Evolutionary conservation across 2,888 invertebrate genomes (phyloP).

Genomic region (Lamproptera curius): DNA sequence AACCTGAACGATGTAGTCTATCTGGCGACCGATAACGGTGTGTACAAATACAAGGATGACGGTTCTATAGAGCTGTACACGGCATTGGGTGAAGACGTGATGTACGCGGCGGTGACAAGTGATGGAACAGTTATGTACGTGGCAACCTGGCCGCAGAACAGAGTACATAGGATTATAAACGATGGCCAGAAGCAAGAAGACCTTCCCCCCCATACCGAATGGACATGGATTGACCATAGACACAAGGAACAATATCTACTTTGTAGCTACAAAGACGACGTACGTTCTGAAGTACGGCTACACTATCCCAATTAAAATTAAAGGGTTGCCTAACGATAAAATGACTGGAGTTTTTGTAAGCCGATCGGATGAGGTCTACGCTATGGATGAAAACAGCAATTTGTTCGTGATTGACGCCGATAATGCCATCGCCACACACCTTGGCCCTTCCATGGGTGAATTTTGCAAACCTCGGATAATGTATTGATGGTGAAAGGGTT

Average conservation of each 20-base stretch:
- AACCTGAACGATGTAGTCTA: conserved; percentile 68
- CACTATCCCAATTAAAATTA: conserved; percentile 57
- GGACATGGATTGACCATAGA: conserved; percentile 65
- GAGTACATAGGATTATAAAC: conserved; percentile 57
- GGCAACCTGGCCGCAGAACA: conserved; percentile 69
- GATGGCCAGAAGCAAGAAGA: conserved; percentile 54
- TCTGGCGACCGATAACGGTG: conserved; percentile 68
- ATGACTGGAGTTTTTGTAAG: conserved; percentile 63
- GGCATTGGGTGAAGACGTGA: conserved; percentile 64
- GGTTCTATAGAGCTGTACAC: conserved; percentile 50
- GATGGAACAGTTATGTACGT: conserved; percentile 58
- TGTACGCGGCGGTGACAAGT: conserved; percentile 58
- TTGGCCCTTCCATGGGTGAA: conserved; percentile 62
- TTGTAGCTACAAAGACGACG: conserved; percentile 60
- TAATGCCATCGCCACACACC: conserved; percentile 45
- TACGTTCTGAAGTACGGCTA: conserved; percentile 53
- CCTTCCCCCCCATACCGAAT: conserved; percentile 55
- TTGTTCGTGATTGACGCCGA: conserved; percentile 52
- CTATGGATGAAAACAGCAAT: conserved; percentile 66
- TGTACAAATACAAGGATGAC: conserved; percentile 64
- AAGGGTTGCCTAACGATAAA: conserved; percentile 55
- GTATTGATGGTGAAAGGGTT: conserved; percentile 53
- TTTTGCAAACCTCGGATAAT: conserved; percentile 61
- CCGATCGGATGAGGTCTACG: conserved; percentile 57
- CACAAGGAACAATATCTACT: conserved; percentile 60